These are phyloP conservation scores for Erpornis zantholeuca DNA, from an alignment of 2,113 vertebrate species.

Conservation along the genomic window DNA sequence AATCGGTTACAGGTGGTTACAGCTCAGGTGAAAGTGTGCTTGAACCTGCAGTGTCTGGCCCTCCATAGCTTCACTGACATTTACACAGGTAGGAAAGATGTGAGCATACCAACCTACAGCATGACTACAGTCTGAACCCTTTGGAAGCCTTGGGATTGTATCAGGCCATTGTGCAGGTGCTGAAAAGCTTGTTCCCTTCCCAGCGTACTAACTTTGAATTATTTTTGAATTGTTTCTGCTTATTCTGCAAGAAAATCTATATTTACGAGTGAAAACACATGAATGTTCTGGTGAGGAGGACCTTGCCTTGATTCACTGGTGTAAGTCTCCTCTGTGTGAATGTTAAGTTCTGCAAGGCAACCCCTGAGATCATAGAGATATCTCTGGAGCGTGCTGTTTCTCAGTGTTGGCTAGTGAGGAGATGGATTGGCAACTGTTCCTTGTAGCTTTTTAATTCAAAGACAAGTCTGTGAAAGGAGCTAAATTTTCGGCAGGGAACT, in stretches of 20 bases:
- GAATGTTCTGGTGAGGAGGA: background rate
- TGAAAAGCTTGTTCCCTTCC: background rate
- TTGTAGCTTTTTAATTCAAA: background rate
- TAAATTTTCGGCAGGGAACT: background rate
- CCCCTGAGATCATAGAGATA: background rate
- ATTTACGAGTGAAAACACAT: background rate
- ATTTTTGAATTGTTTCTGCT: background rate
- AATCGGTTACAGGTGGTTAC: constrained; percentile 85
- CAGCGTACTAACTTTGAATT: background rate
- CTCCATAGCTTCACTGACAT: constrained; percentile 95
- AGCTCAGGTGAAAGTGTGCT: constrained; percentile 91
- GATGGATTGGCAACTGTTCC: background rate
- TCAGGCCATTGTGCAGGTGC: background rate
- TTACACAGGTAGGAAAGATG: constrained; percentile 83
- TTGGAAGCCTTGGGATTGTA: background rate
- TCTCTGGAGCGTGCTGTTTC: background rate
- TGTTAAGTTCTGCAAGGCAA: background rate
- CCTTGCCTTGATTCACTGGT: background rate
- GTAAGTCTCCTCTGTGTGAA: background rate
- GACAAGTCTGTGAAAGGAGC: background rate
- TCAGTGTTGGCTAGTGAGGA: background rate
- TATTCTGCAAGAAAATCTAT: background rate
- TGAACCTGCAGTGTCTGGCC: constrained; percentile 89
- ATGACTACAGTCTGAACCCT: background rate
- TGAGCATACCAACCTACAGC: background rate